Percentiles rank a stretch among this genome's conserved stretches.
Conservation (phyloP, 64 coral and sea anemone species). For the Trachythela sp. region DNA sequence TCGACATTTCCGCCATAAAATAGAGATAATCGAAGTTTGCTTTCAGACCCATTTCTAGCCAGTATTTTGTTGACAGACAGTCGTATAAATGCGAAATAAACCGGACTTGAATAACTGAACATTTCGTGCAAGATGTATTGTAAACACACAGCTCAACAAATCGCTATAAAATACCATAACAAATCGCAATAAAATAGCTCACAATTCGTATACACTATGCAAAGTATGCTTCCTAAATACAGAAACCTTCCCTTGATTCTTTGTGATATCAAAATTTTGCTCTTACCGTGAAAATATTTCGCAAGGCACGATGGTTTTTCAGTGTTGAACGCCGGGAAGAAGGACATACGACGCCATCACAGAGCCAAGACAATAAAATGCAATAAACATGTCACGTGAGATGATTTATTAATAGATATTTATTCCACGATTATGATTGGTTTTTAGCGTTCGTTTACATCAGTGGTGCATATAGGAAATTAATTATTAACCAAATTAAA, state of each 20-base stretch:
- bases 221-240: not conserved
- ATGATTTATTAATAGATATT: not conserved
- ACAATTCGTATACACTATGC: not conserved
- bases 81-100: not conserved
- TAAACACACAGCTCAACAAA: not conserved
- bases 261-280: constrained; percentile 18
- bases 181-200: not conserved
- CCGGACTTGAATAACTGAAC: not conserved
- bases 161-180: not conserved
- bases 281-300: constrained; percentile 14
- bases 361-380: not conserved
- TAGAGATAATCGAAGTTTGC: too few species aligned
- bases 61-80: not conserved
- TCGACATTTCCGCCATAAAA: too few species aligned
- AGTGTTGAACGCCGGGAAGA: constrained; percentile 33
- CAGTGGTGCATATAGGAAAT: too few species aligned
- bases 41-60: too few species aligned
- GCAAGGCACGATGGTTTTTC: constrained; percentile 31
- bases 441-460: too few species aligned
- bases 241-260: not conserved
- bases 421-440: too few species aligned
- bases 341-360: constrained; percentile 1
- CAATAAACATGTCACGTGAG: not conserved
- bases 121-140: not conserved
- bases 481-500: too few species aligned